A percentile compares a stretch with the other conserved stretches of the same genome.
These are phyloP conservation scores for Stercorarius parasiticus DNA, from an alignment of 2,113 vertebrate species.

Conservation along the genomic window DNA sequence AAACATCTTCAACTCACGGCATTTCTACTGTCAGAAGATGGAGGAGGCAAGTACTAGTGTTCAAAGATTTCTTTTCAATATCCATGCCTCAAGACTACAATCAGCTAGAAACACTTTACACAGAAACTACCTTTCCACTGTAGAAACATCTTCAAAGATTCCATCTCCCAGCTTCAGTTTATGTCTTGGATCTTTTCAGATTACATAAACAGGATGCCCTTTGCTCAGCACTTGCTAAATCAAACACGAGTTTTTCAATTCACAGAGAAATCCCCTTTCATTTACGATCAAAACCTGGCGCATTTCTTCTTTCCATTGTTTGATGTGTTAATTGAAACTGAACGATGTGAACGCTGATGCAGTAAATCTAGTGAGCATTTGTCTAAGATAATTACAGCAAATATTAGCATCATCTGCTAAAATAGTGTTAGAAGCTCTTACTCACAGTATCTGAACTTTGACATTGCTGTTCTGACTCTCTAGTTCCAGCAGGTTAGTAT, in stretches of 20 bases:
- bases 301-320: neutral
- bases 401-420: neutral
- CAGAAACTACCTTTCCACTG: neutral
- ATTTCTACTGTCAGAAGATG: neutral
- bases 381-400: neutral
- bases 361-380: neutral
- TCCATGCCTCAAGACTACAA: neutral
- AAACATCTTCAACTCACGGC: neutral
- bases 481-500: neutral
- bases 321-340: neutral
- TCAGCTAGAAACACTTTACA: neutral
- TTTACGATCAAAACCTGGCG: neutral
- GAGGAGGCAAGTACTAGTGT: neutral
- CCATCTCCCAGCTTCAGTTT: neutral
- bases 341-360: rapidly evolving
- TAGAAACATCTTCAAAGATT: neutral
- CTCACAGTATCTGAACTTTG: neutral
- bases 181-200: neutral
- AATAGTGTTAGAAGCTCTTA: neutral
- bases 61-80: neutral
- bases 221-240: neutral
- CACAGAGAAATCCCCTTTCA: neutral
- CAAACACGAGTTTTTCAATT: neutral
- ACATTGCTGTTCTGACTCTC: neutral
- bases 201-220: neutral